Base-by-base conservation (phyloP, 2,113 vertebrate species). In the Daboia siamensis region DNA sequence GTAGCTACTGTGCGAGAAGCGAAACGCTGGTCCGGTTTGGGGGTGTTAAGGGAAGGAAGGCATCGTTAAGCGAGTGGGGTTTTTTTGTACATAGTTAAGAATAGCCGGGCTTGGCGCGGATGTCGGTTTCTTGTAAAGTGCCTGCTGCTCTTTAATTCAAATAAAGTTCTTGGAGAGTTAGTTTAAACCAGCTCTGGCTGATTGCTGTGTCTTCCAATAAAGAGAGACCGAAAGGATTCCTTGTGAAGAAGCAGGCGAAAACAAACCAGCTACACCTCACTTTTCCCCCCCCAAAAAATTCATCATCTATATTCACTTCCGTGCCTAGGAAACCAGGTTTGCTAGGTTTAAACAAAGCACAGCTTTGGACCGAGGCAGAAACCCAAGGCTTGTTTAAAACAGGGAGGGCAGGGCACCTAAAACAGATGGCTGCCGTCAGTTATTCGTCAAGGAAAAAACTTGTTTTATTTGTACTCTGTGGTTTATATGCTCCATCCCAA, bases 61-160 rank as follows among this genome's bases (percentile, higher is more conserved):
- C 69, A 92, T 93, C 89, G 92, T 89, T 94, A 1, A 7, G 12
- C 12, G 91, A 92, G 33, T 0, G 46, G 86, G 0, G 10, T 86
- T 29, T 88, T 23, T 90, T 6, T 93, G 94, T 90, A 91, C 54
- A 86, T 5, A 29, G 55, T 6, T 3, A 94, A 94, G 93, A 93
- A 80, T 87, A 57, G 91, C 0, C 48, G 93, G 97, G 93, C 94
- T 91, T 5, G 20, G 87, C 44, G 11, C 48, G 92, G 96, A 96
- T 7, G 89, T 10, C 94, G 94, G 95, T 92, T 94, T 97, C 95
- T 90, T 98, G 98, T 98, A 96, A 98, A 98, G 98, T 98, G 98
- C 98, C 98, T 98, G 98, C 97, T 98, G 97, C 97, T 89, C 92
- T 93, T 33, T 69, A n/a, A 96, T 98, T 96, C 98, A 98, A 92